A percentile compares a stretch with the other conserved stretches of the same genome.
Evolutionary conservation across 2,888 invertebrate genomes (phyloP).

Genomic region (Scaptomyza tumidula): DNA sequence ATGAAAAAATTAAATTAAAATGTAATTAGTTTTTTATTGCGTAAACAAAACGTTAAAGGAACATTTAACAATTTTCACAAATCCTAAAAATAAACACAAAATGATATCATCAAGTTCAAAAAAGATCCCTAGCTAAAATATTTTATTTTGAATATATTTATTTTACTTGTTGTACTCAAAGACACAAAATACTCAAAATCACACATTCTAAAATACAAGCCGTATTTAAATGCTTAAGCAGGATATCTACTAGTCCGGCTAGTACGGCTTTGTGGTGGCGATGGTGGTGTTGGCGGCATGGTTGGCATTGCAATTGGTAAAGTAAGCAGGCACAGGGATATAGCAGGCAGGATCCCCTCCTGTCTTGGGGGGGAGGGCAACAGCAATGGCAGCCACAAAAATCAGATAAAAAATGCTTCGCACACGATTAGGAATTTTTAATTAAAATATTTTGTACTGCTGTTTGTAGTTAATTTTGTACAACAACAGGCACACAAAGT

Average conservation of each 20-base stretch:
- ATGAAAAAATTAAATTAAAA: no score
- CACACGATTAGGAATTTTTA: constrained; percentile 85
- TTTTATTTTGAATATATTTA: no score
- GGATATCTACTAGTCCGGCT: constrained; percentile 19
- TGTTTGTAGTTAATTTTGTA: constrained; percentile 81
- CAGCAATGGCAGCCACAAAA: constrained; percentile 62
- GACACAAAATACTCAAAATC: not conserved
- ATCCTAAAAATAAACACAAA: no score
- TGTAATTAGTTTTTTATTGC: no score
- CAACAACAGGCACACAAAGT: constrained; percentile 73
- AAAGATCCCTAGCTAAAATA: no score
- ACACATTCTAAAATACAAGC: not conserved
- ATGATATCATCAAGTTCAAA: no score
- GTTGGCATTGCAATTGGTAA: constrained; percentile 42
- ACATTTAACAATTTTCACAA: no score
- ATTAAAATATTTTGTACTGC: constrained; percentile 85
- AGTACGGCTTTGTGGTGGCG: constrained; percentile 6
- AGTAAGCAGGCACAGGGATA: constrained; percentile 23
- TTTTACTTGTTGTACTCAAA: not conserved
- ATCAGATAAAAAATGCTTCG: constrained; percentile 84
- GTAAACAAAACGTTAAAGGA: not conserved
- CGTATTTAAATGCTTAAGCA: not conserved
- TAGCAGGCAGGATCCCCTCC: constrained; percentile 6
- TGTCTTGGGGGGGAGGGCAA: constrained; percentile 1
- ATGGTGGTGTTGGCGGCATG: constrained; percentile 27